Evolutionary conservation across 2,113 vertebrate species (phyloP), one percentile per base, ranked within the genome.

Genomic region (Panthera leo): DNA sequence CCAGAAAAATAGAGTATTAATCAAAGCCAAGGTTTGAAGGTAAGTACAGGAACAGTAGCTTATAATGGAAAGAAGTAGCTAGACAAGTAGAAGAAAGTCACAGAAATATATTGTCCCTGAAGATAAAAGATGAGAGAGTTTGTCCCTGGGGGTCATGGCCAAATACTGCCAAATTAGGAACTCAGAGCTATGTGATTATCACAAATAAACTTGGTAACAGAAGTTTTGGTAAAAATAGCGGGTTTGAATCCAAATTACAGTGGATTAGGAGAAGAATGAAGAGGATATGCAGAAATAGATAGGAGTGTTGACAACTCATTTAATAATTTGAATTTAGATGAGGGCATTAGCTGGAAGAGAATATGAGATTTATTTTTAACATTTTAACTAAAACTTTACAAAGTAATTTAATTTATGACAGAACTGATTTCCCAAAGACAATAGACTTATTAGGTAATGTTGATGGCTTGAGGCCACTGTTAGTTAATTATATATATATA

Each of bases 1-100:
- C n/a, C 75, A 80, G 34, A 92, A 89, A 94, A 92, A 31, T 55
- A 70, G 53, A 68, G 5, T 29, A 58, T 48, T 95, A 42, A 92
- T 58, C 31, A 71, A 48, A 91, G 23, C 7, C 15, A 42, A 76
- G 1, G 10, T 88, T 53, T 80, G 25, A 70, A 68, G 11, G 16
- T 27, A 88, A 36, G 13, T 61, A 53, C 9, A 82, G 23, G 12
- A 75, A 70, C 12, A 71, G 13, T 34, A 65, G 11, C 19, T 83
- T 80, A 29, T 71, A 89, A 65, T 71, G 42, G 15, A 63, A 86
- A 92, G 15, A 58, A 29, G n/a, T 31, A 55, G 8, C 80, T 58
- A 78, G n/a, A 55, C 31, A 48, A 11, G 2, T 55, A 68, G 70
- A 79, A 88, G 82, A 93, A 91, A 94, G 70, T 19, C 9, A 65